Conservation (phyloP, 2,797 vertebrate species). For the Anguilla anguilla region DNA sequence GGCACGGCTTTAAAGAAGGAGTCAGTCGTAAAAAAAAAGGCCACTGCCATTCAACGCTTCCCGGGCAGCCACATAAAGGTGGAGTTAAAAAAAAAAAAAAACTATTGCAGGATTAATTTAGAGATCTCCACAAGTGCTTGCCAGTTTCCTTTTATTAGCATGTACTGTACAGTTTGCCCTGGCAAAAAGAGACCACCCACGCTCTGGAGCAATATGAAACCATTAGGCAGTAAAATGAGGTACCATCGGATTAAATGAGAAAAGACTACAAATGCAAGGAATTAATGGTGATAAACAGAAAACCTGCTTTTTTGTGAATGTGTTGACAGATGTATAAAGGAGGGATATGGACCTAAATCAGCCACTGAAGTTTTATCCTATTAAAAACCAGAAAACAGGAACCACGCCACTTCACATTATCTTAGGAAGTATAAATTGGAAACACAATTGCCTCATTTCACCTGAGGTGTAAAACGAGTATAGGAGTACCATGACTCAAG, state of each 20-base stretch:
- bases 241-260: background rate
- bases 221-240: background rate
- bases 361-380: background rate
- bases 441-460: background rate
- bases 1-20: background rate
- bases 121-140: conserved; percentile 12
- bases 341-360: background rate
- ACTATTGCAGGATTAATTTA: conserved; percentile 5
- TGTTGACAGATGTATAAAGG: background rate
- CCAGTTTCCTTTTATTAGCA: conserved; percentile 3
- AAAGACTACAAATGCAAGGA: background rate
- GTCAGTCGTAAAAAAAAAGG: background rate
- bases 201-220: background rate
- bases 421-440: background rate
- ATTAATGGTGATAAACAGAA: background rate
- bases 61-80: background rate
- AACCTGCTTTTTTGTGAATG: background rate
- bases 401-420: background rate
- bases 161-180: background rate
- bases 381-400: background rate
- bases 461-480: background rate
- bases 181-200: conserved; percentile 11
- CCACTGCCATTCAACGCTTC: background rate
- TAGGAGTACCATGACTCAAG: background rate
- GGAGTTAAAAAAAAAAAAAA: background rate